Evolutionary conservation across 2,113 vertebrate genomes (phyloP).

Genomic region (Girardinichthys multiradiatus): DNA sequence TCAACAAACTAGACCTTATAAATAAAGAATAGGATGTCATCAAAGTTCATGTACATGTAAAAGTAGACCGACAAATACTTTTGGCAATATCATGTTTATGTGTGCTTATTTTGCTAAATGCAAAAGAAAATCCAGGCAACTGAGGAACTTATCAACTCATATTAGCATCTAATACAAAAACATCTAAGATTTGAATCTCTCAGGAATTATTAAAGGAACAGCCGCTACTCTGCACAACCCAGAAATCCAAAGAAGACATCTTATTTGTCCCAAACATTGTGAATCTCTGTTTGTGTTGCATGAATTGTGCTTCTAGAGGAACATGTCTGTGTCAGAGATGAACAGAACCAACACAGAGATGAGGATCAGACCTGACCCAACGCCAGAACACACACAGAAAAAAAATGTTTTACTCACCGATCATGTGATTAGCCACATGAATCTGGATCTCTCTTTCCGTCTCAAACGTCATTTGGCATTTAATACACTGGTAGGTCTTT

Average conservation of each 20-base stretch:
- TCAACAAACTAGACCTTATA: too few relatives aligned
- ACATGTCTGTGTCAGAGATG: constrained; percentile 6
- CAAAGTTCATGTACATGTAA: too few relatives aligned
- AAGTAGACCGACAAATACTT: too few relatives aligned
- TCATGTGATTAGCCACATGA: constrained; percentile 99
- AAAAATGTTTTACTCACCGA: constrained; percentile 85
- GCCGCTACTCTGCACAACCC: constrained; percentile 59
- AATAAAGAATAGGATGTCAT: too few relatives aligned
- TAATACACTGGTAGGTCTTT: constrained; percentile 99
- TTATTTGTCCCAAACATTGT: constrained; percentile 58
- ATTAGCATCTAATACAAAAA: neutral
- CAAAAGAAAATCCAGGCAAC: neutral
- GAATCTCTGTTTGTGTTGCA: neutral
- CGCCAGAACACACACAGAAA: constrained; percentile 3
- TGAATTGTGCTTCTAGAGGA: constrained; percentile 6
- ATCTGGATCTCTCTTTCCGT: constrained; percentile 98
- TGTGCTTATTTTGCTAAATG: neutral
- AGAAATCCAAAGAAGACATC: constrained; percentile 62
- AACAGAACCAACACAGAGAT: neutral
- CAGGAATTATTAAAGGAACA: constrained; percentile 15
- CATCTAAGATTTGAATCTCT: neutral
- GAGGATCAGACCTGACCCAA: neutral
- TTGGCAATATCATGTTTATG: too few relatives aligned
- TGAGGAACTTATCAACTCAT: neutral
- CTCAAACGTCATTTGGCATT: constrained; percentile 99